phyloP scores from a whole-genome alignment of 2,797 vertebrate species.

The Momotus momota region DNA sequence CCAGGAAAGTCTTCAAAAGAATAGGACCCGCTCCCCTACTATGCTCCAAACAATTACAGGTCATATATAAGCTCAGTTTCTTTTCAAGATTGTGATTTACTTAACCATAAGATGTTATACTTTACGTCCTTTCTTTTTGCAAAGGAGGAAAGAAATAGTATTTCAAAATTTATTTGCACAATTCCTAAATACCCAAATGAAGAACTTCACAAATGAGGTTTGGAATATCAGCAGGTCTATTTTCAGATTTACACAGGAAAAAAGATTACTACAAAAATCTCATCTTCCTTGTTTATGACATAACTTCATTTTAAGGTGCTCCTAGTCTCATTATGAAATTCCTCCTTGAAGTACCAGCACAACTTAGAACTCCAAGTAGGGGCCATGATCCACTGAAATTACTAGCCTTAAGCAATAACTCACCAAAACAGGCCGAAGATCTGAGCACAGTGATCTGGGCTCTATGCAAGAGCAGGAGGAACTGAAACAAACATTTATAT shows the following conservation, averaged over 20 bases:
- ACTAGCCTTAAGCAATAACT: neutral
- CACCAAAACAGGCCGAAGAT: neutral
- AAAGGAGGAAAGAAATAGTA: neutral
- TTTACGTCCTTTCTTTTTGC: neutral
- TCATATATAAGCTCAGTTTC: neutral
- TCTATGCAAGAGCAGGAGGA: neutral
- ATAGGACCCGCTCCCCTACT: neutral
- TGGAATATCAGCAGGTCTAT: rapidly evolving
- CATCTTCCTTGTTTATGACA: neutral
- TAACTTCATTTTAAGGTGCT: neutral
- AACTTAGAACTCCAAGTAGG: neutral
- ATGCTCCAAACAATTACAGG: neutral
- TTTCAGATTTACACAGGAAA: neutral
- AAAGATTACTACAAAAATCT: neutral
- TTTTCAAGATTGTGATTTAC: neutral
- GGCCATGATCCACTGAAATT: neutral
- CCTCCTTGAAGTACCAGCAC: neutral
- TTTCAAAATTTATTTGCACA: neutral
- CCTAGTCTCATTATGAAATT: neutral
- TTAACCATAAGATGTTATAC: neutral
- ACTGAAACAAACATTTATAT: neutral
- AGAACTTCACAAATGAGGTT: neutral
- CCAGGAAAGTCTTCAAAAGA: neutral
- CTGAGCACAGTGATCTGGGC: neutral
- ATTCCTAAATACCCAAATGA: neutral